Evolutionary conservation across 2,797 vertebrate species (phyloP).

Genomic region (Anomalospiza imberbis): DNA sequence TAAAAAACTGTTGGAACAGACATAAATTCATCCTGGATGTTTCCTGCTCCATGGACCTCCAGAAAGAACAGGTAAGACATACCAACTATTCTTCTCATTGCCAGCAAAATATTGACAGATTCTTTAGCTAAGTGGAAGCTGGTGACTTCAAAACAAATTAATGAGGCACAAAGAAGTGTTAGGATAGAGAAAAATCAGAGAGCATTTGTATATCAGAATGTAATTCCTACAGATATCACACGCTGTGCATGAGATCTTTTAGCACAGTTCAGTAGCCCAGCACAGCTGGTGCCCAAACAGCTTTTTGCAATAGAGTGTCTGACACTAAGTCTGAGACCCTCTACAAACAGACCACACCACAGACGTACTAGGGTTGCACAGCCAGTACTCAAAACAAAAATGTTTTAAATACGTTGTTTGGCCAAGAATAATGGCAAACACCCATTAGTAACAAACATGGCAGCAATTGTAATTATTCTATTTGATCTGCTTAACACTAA

Average conservation of each 20-base stretch:
- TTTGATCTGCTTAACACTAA: not conserved
- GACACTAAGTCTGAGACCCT: not conserved
- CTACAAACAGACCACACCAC: not conserved
- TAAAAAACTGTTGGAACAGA: not conserved
- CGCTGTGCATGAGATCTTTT: not conserved
- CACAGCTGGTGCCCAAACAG: not conserved
- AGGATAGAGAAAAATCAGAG: not conserved
- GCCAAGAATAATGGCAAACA: not conserved
- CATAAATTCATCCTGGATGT: not conserved
- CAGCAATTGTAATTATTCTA: not conserved
- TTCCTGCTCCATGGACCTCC: not conserved
- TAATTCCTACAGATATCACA: not conserved
- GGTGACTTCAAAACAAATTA: not conserved
- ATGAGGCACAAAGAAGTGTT: not conserved
- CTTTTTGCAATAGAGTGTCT: not conserved
- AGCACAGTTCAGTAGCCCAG: not conserved
- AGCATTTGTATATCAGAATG: not conserved
- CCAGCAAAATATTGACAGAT: not conserved
- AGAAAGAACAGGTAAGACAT: not conserved
- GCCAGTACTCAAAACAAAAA: not conserved
- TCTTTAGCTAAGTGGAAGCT: not conserved
- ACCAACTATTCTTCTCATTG: not conserved
- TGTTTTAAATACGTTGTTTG: not conserved
- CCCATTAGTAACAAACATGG: not conserved
- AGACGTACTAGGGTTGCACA: not conserved